Base-by-base conservation (phyloP, 2,797 vertebrate genomes). In the Sebastes cheni region DNA sequence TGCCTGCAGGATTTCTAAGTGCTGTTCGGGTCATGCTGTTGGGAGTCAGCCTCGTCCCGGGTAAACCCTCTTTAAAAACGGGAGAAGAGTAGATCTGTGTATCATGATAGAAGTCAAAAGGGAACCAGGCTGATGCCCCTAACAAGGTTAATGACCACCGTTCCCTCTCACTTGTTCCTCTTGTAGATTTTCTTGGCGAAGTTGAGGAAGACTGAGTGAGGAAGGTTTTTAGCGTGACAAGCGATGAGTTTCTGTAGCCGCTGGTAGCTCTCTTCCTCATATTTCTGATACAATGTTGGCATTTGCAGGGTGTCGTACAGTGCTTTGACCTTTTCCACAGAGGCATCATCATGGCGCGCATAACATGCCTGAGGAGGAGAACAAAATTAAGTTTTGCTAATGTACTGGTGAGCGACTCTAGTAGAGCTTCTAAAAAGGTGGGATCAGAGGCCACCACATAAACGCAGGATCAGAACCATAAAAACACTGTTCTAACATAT, bases 101-200 rank as follows among this genome's bases (percentile, higher is more conserved):
- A 5, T 55, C 54, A 64, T 22, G n/a, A 39, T 42, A 16, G 74
- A 29, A 75, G 66, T 73, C n/a, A 27, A 23, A 81, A 42, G 13
- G 39, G 36, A 67, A 62, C 16, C 13, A 18, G 50, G 13, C 54
- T 3, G 42, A 32, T 67, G 39, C n/a, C 58, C 34, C 46, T 4
- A 18, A 64, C 5, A 11, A 2, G 0, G 22, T 58, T 54, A 30
- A 23, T 39, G 52, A 70, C 25, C 25, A n/a, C 8, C 3, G 5
- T 32, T 30, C 55, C 16, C 46, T 9, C 34, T 97, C 94, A 99
- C 76, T 99, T 99, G 89, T 96, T 96, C 25, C 98, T 94, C 91
- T 97, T 99, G 93, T 99, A 99, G 76, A 99, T 97, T 88, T 97
- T 98, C 54, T 93, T 91, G 0, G 96, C 97, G 0, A 99, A 96